Evolutionary conservation across 2,797 vertebrate genomes (phyloP).

Genomic region (Gymnothorax javanicus): DNA sequence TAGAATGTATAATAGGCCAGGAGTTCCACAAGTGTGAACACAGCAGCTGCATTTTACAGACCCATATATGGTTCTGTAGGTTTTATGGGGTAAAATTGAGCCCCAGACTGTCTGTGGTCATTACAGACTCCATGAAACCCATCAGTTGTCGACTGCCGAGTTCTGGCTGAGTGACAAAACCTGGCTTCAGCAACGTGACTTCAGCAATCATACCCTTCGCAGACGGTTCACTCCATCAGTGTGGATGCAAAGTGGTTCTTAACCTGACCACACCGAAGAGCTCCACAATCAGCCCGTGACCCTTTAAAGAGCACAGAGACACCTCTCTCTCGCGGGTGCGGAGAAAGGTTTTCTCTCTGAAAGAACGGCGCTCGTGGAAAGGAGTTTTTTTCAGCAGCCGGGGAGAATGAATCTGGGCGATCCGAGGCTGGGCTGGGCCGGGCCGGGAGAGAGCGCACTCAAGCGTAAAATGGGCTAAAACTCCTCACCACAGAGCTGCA

Average conservation of each 20-base stretch:
- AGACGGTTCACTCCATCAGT: not conserved
- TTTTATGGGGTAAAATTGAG: too few relatives aligned
- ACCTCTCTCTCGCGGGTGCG: not conserved
- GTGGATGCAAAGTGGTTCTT: not conserved
- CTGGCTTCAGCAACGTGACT: too few relatives aligned
- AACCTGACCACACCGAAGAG: not conserved
- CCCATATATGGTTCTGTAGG: too few relatives aligned
- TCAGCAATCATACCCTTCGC: not conserved
- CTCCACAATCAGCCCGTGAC: not conserved
- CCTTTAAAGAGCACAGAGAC: not conserved
- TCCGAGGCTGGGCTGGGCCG: constrained; percentile 74
- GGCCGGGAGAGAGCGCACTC: constrained; percentile 81
- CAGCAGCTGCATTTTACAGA: too few relatives aligned
- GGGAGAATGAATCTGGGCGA: constrained; percentile 80
- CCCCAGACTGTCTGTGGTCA: too few relatives aligned
- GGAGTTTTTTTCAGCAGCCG: constrained; percentile 51
- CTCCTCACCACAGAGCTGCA: constrained; percentile 69
- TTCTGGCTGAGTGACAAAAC: too few relatives aligned
- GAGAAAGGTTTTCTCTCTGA: not conserved
- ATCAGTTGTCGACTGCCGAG: too few relatives aligned
- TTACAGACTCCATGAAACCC: too few relatives aligned
- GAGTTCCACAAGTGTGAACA: too few relatives aligned
- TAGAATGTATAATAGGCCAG: too few relatives aligned
- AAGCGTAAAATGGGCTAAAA: constrained; percentile 86
- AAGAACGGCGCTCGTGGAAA: constrained; percentile 53